These are phyloP conservation scores for Bolinopsis microptera DNA, from an alignment of 37 sponge, comb jelly and placozoan genomes.

Conservation along the genomic window DNA sequence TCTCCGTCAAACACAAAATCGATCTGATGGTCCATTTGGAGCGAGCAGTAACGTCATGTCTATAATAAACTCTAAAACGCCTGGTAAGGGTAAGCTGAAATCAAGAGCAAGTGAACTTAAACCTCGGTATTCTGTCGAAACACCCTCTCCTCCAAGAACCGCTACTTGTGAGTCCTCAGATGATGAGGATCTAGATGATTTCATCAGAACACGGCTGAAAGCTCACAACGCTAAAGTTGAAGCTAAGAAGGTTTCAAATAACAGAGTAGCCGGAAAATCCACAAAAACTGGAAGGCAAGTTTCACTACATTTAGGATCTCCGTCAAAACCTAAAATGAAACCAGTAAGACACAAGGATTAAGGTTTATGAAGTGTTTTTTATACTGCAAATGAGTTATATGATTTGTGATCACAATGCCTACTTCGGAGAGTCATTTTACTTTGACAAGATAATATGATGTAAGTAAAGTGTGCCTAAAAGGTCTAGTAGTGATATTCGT, in stretches of 20 bases:
- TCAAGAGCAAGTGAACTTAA: background rate
- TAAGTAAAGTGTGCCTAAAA: too few species aligned
- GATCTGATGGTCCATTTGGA: background rate
- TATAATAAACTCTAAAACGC: slow-evolving; percentile 10
- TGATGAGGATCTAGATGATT: slow-evolving; percentile 42
- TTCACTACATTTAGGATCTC: slow-evolving; percentile 31
- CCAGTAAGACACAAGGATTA: background rate
- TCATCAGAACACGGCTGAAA: background rate
- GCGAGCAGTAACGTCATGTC: background rate
- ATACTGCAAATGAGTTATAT: background rate
- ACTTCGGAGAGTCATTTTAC: too few species aligned
- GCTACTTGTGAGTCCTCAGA: background rate
- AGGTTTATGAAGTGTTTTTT: background rate
- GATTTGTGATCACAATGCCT: too few species aligned
- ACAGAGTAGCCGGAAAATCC: background rate
- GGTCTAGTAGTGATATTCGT: too few species aligned
- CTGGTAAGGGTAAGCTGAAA: background rate
- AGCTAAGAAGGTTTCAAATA: background rate
- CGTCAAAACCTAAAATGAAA: slow-evolving; percentile 1
- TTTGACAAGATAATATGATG: too few species aligned
- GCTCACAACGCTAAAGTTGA: slow-evolving; percentile 41
- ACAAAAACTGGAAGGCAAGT: background rate
- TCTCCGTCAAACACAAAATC: background rate
- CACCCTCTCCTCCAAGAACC: slow-evolving; percentile 17
- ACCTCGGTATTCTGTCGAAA: slow-evolving; percentile 37